Conservation (phyloP, 1,140 invertebrate species). For the Ceratina japonica region DNA sequence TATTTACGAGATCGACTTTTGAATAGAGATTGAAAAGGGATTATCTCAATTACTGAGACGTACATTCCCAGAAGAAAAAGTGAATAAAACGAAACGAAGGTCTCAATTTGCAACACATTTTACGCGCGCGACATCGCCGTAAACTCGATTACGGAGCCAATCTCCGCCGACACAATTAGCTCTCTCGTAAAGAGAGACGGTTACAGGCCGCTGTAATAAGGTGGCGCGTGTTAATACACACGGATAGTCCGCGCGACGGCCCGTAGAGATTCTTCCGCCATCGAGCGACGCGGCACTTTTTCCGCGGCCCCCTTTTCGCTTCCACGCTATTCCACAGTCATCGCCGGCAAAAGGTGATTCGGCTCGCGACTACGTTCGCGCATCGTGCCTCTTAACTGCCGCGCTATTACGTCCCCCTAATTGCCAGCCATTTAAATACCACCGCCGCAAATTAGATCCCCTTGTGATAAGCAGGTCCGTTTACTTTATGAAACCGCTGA, state of each 20-base stretch:
- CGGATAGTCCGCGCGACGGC: constrained; percentile 41
- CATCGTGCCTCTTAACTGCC: constrained; percentile 58
- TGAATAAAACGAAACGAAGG: not conserved
- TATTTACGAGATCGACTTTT: too few relatives aligned
- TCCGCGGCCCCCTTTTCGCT: constrained; percentile 14
- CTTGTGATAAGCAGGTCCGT: constrained; percentile 29
- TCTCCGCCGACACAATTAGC: constrained; percentile 63
- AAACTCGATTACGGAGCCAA: constrained; percentile 64
- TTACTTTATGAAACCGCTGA: too few relatives aligned
- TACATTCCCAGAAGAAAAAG: not conserved
- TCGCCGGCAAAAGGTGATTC: constrained; percentile 31
- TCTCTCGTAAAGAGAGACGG: constrained; percentile 60
- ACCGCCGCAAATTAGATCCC: constrained; percentile 52
- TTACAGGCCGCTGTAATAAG: constrained; percentile 28
- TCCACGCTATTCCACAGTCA: too few relatives aligned
- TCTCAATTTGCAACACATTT: not conserved
- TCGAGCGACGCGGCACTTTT: constrained; percentile 2
- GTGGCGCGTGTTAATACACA: constrained; percentile 64
- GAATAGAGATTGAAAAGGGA: too few relatives aligned
- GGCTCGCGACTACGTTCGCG: constrained; percentile 43
- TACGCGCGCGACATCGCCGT: constrained; percentile 42
- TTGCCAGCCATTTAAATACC: constrained; percentile 67
- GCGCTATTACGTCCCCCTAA: constrained; percentile 65
- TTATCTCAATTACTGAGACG: too few relatives aligned
- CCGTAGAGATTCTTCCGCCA: not conserved